phyloP scores from a whole-genome alignment of 1,140 invertebrate species.

The Chelonus insularis region DNA sequence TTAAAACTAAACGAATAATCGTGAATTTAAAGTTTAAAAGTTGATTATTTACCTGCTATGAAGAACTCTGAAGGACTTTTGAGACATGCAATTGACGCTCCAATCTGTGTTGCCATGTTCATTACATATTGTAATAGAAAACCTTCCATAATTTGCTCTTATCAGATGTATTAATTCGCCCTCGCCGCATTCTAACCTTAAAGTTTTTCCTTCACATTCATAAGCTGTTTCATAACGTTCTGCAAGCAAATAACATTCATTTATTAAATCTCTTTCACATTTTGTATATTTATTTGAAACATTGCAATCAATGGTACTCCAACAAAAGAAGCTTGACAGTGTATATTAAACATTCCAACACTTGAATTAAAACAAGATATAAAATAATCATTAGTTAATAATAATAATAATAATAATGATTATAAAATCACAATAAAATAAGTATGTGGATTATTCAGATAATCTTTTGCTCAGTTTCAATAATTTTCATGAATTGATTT shows the following conservation, averaged over 20 bases:
- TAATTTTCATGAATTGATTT: too few species aligned
- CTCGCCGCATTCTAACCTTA: constrained; percentile 85
- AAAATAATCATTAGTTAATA: not conserved
- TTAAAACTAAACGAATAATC: not conserved
- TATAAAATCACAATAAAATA: too few species aligned
- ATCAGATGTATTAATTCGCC: constrained; percentile 89
- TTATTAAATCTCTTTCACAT: too few species aligned
- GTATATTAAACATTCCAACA: too few species aligned
- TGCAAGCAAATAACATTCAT: constrained; percentile 60
- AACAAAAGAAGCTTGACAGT: too few species aligned
- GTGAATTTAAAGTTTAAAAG: not conserved
- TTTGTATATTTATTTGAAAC: too few species aligned
- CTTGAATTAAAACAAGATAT: not conserved
- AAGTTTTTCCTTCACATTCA: constrained; percentile 88
- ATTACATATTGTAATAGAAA: constrained; percentile 95
- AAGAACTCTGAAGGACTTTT: constrained; percentile 77
- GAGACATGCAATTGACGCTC: constrained; percentile 94
- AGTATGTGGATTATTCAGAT: too few species aligned
- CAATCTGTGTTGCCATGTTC: constrained; percentile 94
- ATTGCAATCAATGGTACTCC: too few species aligned
- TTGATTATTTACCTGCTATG: constrained; percentile 71
- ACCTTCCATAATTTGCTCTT: constrained; percentile 92
- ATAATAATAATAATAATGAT: not conserved
- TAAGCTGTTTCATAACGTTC: constrained; percentile 87
- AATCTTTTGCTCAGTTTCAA: too few species aligned